phyloP scores from a whole-genome alignment of 2,888 invertebrate species.

The Phengaris alcon region DNA sequence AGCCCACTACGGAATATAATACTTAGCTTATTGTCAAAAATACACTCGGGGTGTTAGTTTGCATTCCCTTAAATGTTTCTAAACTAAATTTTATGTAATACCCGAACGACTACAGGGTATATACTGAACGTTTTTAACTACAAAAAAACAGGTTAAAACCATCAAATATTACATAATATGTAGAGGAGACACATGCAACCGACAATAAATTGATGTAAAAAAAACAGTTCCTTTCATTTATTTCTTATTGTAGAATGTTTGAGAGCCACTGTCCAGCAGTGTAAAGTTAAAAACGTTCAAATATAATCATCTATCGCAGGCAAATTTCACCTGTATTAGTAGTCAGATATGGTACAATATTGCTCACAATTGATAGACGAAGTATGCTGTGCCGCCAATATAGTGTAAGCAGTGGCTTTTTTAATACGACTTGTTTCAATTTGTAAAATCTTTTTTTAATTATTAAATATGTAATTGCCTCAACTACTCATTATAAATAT shows the following conservation, averaged over 20 bases:
- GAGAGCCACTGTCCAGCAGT: conserved; percentile 12
- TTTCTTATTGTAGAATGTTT: not conserved
- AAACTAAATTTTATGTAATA: conserved; percentile 43
- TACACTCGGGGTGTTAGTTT: conserved; percentile 70
- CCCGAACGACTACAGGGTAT: conserved; percentile 25
- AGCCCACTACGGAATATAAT: conserved; percentile 59
- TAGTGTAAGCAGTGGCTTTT: conserved; percentile 22
- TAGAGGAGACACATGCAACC: not conserved
- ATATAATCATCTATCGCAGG: conserved; percentile 27
- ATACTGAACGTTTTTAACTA: conserved; percentile 30
- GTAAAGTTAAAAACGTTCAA: conserved; percentile 21
- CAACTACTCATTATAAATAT: not conserved
- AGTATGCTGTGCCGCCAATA: conserved; percentile 9
- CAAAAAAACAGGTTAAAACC: not conserved
- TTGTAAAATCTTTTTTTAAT: too few species aligned
- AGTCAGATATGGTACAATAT: conserved; percentile 30
- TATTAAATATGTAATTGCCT: not conserved
- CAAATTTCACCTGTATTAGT: conserved; percentile 16
- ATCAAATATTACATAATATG: not conserved
- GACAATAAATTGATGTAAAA: not conserved
- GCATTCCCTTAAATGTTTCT: conserved; percentile 64
- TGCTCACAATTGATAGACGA: conserved; percentile 29
- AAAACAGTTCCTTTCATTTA: not conserved
- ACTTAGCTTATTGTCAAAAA: conserved; percentile 72
- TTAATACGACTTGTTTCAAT: too few species aligned